Evolutionary conservation across 2,888 invertebrate genomes (phyloP).

Genomic region (Metellina segmentata): DNA sequence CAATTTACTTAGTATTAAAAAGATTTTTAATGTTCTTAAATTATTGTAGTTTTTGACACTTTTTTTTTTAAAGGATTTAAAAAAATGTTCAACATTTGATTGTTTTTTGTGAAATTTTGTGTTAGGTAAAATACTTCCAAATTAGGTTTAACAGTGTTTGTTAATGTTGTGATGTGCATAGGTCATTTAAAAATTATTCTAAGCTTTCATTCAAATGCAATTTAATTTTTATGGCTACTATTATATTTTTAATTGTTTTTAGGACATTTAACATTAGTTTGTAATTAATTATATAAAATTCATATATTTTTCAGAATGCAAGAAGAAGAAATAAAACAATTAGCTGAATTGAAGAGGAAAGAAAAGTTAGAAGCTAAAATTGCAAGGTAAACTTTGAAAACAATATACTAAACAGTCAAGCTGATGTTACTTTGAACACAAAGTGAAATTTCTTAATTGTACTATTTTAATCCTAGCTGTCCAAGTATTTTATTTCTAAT

Average conservation of each 20-base stretch:
- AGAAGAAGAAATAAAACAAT: conserved; percentile 90
- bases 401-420: too few relatives aligned
- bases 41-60: too few relatives aligned
- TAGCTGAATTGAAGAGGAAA: conserved; percentile 91
- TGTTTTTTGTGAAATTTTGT: neutral
- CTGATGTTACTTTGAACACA: neutral
- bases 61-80: too few relatives aligned
- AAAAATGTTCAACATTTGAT: neutral
- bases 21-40: too few relatives aligned
- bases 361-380: conserved; percentile 94
- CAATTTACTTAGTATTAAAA: too few relatives aligned
- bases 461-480: too few relatives aligned
- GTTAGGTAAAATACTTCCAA: too few relatives aligned
- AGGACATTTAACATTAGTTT: neutral
- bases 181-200: too few relatives aligned
- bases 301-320: conserved; percentile 80
- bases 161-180: too few relatives aligned
- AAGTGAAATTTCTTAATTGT: too few relatives aligned
- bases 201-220: neutral
- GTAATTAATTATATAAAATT: neutral
- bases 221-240: neutral
- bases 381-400: conserved; percentile 84
- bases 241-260: neutral
- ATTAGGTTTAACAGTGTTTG: too few relatives aligned
- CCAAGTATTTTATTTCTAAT: too few relatives aligned